A percentile compares a stretch with the other conserved stretches of the same genome.
These are phyloP conservation scores for Chrysolina americana DNA, from an alignment of 2,888 invertebrate species.

Conservation along the genomic window DNA sequence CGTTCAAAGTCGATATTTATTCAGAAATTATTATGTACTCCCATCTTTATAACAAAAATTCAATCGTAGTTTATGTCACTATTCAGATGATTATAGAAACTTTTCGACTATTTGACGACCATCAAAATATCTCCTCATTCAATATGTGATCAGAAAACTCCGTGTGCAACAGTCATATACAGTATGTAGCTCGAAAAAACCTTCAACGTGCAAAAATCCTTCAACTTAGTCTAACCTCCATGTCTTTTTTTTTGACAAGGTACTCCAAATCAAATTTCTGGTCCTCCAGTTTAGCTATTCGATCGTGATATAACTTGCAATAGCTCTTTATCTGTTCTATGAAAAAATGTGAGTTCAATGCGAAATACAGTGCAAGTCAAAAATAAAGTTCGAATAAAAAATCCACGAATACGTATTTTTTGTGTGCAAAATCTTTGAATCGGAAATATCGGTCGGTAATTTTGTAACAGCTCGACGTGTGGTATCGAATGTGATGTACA, in stretches of 20 bases:
- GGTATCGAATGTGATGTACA: neutral
- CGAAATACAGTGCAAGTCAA: neutral
- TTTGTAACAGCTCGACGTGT: neutral
- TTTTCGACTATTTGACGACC: neutral
- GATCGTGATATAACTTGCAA: slow-evolving; percentile 89
- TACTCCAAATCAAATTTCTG: slow-evolving; percentile 99
- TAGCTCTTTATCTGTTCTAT: slow-evolving; percentile 82
- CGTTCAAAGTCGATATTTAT: too few relatives aligned
- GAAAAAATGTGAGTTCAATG: slow-evolving; percentile 50
- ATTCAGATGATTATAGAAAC: too few relatives aligned
- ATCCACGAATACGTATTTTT: neutral
- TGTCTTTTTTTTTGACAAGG: slow-evolving; percentile 98
- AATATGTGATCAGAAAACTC: slow-evolving; percentile 8
- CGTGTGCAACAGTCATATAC: slow-evolving; percentile 29
- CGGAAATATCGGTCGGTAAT: neutral
- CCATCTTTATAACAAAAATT: too few relatives aligned
- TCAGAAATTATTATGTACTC: too few relatives aligned
- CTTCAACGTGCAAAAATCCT: slow-evolving; percentile 37
- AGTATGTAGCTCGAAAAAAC: slow-evolving; percentile 35
- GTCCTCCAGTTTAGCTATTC: slow-evolving; percentile 91
- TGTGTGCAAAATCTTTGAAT: neutral
- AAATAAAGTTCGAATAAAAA: neutral
- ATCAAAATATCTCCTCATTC: slow-evolving; percentile 25
- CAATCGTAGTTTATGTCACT: too few relatives aligned
- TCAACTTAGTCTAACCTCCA: slow-evolving; percentile 83